These are phyloP conservation scores for Apis dorsata DNA, from an alignment of 1,140 invertebrate species.

Conservation along the genomic window DNA sequence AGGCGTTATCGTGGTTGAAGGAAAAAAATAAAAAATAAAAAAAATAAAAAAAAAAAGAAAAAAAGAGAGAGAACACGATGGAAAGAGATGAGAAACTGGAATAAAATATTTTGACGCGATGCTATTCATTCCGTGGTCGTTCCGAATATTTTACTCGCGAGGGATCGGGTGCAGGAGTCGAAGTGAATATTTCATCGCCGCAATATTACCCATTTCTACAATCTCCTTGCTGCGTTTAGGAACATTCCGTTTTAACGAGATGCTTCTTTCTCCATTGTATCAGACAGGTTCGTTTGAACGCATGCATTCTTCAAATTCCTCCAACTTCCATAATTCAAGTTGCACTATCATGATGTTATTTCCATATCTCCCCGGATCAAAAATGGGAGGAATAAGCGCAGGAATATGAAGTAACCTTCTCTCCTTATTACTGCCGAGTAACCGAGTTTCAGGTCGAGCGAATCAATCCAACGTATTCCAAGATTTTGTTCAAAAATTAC, in stretches of 20 bases:
- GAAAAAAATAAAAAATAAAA: neutral
- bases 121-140: neutral
- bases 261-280: neutral
- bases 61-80: neutral
- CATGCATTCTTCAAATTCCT: neutral
- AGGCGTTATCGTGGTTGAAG: conserved; percentile 16
- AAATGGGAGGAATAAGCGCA: neutral
- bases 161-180: too few relatives aligned
- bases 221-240: neutral
- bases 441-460: neutral
- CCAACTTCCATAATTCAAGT: conserved; percentile 1
- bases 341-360: neutral
- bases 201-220: conserved; percentile 8
- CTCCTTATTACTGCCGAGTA: neutral
- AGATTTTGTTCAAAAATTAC: neutral
- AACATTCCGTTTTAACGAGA: conserved; percentile 16
- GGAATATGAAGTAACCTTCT: neutral
- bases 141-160: conserved; percentile 4
- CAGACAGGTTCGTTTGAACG: neutral
- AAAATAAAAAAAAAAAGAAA: neutral
- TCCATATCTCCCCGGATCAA: neutral
- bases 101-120: conserved; percentile 16
- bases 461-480: neutral
- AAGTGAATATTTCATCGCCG: conserved; percentile 24
- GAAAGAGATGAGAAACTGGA: neutral